These are phyloP conservation scores for Rattus rattus DNA, from an alignment of 2,113 vertebrate genomes.

Conservation along the genomic window DNA sequence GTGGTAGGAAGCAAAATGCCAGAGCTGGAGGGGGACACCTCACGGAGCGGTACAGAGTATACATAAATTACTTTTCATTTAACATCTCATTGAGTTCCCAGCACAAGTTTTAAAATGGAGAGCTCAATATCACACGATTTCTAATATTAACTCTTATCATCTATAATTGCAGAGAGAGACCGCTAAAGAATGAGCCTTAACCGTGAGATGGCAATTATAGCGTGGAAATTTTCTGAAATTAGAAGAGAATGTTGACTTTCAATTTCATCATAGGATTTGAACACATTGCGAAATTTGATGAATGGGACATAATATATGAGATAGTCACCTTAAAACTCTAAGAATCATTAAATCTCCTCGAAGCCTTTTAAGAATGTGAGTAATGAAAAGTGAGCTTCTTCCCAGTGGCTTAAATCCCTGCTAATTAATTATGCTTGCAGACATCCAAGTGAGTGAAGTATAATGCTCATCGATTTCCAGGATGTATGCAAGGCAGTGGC, in stretches of 20 bases:
- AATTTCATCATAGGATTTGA: background rate
- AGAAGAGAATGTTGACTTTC: background rate
- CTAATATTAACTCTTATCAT: background rate
- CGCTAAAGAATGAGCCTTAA: background rate
- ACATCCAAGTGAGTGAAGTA: background rate
- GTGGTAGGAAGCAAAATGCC: background rate
- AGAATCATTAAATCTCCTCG: background rate
- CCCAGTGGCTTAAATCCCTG: background rate
- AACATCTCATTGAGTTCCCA: background rate
- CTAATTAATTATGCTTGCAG: slow-evolving; percentile 63
- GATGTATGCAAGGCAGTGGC: background rate
- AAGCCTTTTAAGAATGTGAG: background rate
- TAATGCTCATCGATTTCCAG: background rate
- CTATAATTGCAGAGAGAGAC: background rate
- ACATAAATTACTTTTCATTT: background rate
- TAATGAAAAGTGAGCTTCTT: slow-evolving; percentile 51
- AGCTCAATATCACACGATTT: background rate
- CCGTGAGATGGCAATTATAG: background rate
- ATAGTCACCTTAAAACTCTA: slow-evolving; percentile 13
- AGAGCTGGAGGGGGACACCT: background rate
- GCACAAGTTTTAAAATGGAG: background rate
- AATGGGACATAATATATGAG: background rate
- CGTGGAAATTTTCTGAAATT: background rate
- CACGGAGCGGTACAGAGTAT: background rate
- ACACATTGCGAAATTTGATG: background rate